These are phyloP conservation scores for Drosophila eohydei DNA, from an alignment of 2,888 invertebrate species.

Conservation along the genomic window DNA sequence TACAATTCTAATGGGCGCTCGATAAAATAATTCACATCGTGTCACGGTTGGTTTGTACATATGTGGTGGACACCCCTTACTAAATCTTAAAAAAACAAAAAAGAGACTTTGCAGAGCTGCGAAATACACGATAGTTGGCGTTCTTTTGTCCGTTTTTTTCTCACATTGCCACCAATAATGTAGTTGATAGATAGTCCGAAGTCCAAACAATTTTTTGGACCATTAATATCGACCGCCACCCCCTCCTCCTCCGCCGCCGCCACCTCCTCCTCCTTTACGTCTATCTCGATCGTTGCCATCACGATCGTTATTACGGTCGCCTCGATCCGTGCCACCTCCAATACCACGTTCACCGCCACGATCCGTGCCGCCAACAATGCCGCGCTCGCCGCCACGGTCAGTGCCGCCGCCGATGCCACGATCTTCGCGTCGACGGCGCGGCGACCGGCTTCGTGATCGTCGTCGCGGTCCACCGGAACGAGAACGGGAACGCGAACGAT, in stretches of 20 bases:
- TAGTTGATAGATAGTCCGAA: conserved; percentile 28
- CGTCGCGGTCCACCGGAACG: conserved; percentile 81
- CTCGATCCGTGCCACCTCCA: conserved; percentile 59
- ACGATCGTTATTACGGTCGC: conserved; percentile 57
- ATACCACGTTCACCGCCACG: conserved; percentile 67
- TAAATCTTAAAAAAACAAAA: conserved; percentile 37
- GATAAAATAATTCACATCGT: conserved; percentile 69
- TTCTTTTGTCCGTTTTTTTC: conserved; percentile 40
- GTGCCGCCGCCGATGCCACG: conserved; percentile 67
- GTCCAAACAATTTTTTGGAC: conserved; percentile 28
- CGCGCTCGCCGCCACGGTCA: conserved; percentile 64
- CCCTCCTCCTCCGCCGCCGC: conserved; percentile 39
- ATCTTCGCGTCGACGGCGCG: conserved; percentile 66
- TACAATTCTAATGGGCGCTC: conserved; percentile 76
- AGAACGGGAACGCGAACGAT: conserved; percentile 80
- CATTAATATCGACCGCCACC: conserved; percentile 62
- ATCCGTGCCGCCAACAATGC: conserved; percentile 62
- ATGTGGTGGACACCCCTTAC: conserved; percentile 59
- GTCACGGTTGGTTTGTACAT: conserved; percentile 68
- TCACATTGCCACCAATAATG: conserved; percentile 38
- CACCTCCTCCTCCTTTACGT: conserved; percentile 67
- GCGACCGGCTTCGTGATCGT: conserved; percentile 83
- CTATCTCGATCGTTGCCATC: conserved; percentile 65
- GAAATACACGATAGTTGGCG: conserved; percentile 54
- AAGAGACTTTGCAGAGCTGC: conserved; percentile 46